A percentile compares a stretch with the other conserved stretches of the same genome.
Conservation (phyloP, 2,888 invertebrate species). For the Drosophila picticornis region DNA sequence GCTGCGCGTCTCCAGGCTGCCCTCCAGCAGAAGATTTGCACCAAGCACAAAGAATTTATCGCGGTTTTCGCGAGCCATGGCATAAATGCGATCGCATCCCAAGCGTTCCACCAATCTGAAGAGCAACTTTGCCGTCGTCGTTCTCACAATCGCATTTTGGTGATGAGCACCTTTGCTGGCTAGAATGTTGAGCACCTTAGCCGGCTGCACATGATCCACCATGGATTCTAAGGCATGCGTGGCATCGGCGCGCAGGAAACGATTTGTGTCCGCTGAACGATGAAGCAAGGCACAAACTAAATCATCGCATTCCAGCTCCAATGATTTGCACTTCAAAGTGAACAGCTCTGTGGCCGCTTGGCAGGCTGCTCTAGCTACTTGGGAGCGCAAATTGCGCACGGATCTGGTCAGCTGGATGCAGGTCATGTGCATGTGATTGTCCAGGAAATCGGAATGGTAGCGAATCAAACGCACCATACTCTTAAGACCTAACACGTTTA, state of each 20-base stretch:
- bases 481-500: conserved; percentile 90
- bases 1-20: conserved; percentile 93
- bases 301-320: conserved; percentile 93
- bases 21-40: conserved; percentile 94
- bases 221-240: conserved; percentile 91
- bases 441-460: conserved; percentile 88
- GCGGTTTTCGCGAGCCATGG: conserved; percentile 91
- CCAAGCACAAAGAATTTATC: conserved; percentile 92
- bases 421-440: conserved; percentile 89
- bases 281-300: conserved; percentile 92
- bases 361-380: conserved; percentile 96
- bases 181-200: conserved; percentile 89
- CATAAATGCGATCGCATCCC: conserved; percentile 90
- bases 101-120: conserved; percentile 90
- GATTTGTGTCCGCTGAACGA: conserved; percentile 96
- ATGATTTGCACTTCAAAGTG: conserved; percentile 86
- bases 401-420: conserved; percentile 91
- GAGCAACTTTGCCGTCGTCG: conserved; percentile 92
- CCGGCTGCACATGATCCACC: conserved; percentile 91
- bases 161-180: conserved; percentile 91
- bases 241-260: conserved; percentile 96
- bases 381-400: conserved; percentile 95
- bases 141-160: conserved; percentile 94
- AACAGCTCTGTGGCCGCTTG: conserved; percentile 93
- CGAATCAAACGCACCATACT: conserved; percentile 89